Conservation (phyloP, 2,888 invertebrate genomes). For the Morpho achilles region DNA sequence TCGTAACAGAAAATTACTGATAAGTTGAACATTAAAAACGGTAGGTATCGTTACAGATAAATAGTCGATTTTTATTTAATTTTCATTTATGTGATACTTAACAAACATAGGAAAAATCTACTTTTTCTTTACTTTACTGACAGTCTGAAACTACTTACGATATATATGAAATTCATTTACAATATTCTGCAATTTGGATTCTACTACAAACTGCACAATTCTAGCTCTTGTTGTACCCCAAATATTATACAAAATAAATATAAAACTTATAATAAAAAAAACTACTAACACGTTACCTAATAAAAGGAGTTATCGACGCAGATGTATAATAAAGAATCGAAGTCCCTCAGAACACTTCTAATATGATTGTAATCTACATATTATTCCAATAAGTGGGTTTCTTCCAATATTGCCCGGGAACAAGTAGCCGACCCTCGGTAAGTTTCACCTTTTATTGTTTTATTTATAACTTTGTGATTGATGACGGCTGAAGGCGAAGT, state of each 20-base stretch:
- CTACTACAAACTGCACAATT: not conserved
- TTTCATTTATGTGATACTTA: too few relatives aligned
- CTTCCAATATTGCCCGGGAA: slow-evolving; percentile 66
- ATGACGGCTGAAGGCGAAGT: slow-evolving; percentile 66
- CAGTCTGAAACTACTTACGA: too few relatives aligned
- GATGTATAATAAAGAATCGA: slow-evolving; percentile 54
- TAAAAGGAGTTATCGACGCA: slow-evolving; percentile 49
- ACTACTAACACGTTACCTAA: not conserved
- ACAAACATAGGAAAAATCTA: too few relatives aligned
- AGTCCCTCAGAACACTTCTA: slow-evolving; percentile 60
- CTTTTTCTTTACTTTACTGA: too few relatives aligned
- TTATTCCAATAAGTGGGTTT: slow-evolving; percentile 77
- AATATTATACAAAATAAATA: not conserved
- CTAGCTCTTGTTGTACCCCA: not conserved
- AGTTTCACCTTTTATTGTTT: slow-evolving; percentile 77
- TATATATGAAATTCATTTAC: not conserved
- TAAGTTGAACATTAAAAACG: too few relatives aligned
- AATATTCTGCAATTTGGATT: not conserved
- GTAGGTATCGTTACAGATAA: too few relatives aligned
- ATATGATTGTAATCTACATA: slow-evolving; percentile 76
- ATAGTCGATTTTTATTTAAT: too few relatives aligned
- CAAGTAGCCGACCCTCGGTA: slow-evolving; percentile 59
- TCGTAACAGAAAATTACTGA: too few relatives aligned
- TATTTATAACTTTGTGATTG: slow-evolving; percentile 80
- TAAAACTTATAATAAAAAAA: not conserved